Percentiles rank a stretch among this genome's conserved stretches.
Conservation (phyloP, 2,797 vertebrate genomes). For the Myripristis jacobus region DNA sequence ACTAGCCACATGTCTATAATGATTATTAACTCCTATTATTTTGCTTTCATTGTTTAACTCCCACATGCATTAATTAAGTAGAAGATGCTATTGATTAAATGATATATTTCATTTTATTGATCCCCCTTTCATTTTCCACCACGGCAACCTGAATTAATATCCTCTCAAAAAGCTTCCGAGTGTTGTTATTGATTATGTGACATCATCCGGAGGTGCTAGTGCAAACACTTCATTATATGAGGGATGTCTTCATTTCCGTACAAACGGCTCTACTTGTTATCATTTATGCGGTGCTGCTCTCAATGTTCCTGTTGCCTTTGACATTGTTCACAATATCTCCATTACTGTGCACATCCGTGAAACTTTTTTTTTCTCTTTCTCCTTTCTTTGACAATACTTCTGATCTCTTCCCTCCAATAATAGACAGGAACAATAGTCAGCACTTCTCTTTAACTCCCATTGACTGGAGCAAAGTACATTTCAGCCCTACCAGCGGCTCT, state of each 20-base stretch:
- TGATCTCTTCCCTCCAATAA: constrained; percentile 1
- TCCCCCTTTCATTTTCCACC: constrained; percentile 16
- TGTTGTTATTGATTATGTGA: constrained; percentile 38
- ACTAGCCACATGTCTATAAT: background rate
- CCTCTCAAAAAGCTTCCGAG: constrained; percentile 20
- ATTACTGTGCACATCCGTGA: background rate
- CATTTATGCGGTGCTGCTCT: background rate
- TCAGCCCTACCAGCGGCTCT: background rate
- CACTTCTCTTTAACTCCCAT: constrained; percentile 6
- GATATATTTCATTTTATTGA: constrained; percentile 13
- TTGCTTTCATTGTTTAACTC: background rate
- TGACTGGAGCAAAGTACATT: background rate
- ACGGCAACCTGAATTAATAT: constrained; percentile 17
- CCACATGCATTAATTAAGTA: constrained; percentile 5
- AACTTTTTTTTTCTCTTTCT: background rate
- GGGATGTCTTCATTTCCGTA: constrained; percentile 4
- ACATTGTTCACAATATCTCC: background rate
- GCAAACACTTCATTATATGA: constrained; percentile 16
- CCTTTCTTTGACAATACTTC: constrained; percentile 1
- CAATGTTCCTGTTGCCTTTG: background rate
- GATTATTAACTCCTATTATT: constrained; percentile 13
- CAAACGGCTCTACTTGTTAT: constrained; percentile 1
- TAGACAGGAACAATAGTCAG: constrained; percentile 3
- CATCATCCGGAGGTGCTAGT: constrained; percentile 5
- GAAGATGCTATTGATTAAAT: constrained; percentile 14